Percentiles rank a stretch among this genome's conserved stretches.
These are phyloP conservation scores for Lepus timidus DNA, from an alignment of 2,113 vertebrate genomes.

Conservation along the genomic window DNA sequence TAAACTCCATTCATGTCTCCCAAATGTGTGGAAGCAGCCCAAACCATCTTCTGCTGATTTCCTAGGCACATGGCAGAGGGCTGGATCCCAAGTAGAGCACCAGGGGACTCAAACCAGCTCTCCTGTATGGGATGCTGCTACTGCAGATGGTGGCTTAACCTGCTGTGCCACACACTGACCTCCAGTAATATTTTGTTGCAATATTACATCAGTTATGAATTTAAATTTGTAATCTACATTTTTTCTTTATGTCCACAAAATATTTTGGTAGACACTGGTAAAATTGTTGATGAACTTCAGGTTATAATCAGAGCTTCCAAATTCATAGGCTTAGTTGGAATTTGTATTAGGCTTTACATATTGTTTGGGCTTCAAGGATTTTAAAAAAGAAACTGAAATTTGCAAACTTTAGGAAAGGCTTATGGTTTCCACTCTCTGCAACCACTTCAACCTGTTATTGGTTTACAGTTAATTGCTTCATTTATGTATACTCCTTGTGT, in stretches of 20 bases:
- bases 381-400: background rate
- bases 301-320: background rate
- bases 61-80: too few species aligned
- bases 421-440: background rate
- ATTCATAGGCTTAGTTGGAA: background rate
- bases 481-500: background rate
- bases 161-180: too few species aligned
- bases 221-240: background rate
- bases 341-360: background rate
- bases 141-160: too few species aligned
- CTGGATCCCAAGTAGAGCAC: too few species aligned
- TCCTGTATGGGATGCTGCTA: too few species aligned
- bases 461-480: slow-evolving; percentile 6
- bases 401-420: background rate
- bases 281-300: slow-evolving; percentile 6
- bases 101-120: too few species aligned
- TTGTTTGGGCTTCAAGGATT: background rate
- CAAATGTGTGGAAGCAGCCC: too few species aligned
- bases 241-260: background rate
- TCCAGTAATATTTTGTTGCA: background rate
- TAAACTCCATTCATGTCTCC: too few species aligned
- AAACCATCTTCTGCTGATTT: too few species aligned
- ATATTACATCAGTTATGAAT: background rate
- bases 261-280: background rate
- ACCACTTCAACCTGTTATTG: background rate